Evolutionary conservation across 2,888 invertebrate species (phyloP).

Genomic region (Penaeus monodon): DNA sequence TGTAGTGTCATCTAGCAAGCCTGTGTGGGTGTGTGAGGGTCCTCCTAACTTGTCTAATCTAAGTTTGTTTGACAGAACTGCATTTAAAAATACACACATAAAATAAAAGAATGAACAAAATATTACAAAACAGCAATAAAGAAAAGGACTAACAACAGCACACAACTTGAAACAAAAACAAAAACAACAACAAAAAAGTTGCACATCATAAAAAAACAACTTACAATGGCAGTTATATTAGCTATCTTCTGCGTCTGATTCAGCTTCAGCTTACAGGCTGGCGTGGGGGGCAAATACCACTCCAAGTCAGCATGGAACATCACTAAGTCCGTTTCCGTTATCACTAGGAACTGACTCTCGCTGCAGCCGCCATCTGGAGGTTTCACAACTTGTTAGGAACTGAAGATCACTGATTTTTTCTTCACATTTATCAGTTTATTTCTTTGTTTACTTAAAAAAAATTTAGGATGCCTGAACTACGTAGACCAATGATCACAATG

Average conservation of each 20-base stretch:
- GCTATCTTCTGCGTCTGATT: slow-evolving; percentile 41
- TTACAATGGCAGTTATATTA: slow-evolving; percentile 48
- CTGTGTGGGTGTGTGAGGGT: no score
- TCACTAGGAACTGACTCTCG: slow-evolving; percentile 46
- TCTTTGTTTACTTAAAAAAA: no score
- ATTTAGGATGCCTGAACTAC: no score
- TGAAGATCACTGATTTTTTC: no score
- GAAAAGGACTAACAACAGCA: neutral
- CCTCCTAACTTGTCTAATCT: no score
- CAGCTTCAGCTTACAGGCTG: slow-evolving; percentile 12
- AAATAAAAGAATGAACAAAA: no score
- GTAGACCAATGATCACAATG: no score
- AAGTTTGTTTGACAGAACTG: no score
- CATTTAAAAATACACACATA: no score
- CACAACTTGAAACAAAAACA: neutral
- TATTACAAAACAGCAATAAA: no score
- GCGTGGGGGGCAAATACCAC: slow-evolving; percentile 50
- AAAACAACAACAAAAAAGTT: neutral
- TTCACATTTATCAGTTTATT: no score
- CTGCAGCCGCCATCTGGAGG: slow-evolving; percentile 54
- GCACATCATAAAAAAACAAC: neutral
- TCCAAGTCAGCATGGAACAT: slow-evolving; percentile 44
- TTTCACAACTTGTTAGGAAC: neutral
- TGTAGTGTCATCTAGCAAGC: no score
- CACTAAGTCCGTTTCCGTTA: slow-evolving; percentile 32